Base-by-base conservation (phyloP, 1,140 invertebrate species). In the Hycleus cichorii region DNA sequence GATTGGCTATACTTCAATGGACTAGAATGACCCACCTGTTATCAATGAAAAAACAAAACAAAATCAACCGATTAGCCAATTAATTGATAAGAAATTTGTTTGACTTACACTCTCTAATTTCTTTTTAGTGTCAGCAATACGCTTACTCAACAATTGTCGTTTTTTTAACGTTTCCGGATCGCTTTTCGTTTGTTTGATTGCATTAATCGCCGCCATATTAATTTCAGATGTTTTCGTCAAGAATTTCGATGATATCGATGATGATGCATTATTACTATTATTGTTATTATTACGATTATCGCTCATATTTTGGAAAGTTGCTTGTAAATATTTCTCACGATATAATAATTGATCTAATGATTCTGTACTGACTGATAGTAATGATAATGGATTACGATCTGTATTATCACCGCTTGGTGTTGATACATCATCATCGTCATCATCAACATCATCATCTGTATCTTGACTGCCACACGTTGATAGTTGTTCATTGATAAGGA, bases 51-150 rank as follows among this genome's bases (percentile, higher is more conserved):
- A 56, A 40, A 48, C 8, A 49, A 47, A 2, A 10, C 85, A 66
- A 80, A 80, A 71, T 86, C 86, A 50, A 87, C 86, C 62, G 89
- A 84, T 87, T 90, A 69, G 57, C 73, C 67, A 61, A 62, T 18
- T 18, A 18, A 18, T 18, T 18, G 18, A 18, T 18, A 18, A 59
- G 50, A 45, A 44, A 47, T 56, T 44, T 51, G 8, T 45, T 50
- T 4, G 24, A 83, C 84, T 83, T 75, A 94, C 92, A 74, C 85
- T 93, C 79, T 94, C 89, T 47, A 95, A 75, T 76, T 93, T 91
- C 66, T 86, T 83, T 71, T 89, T 83, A 0, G 91, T 93, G 76
- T 94, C 91, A 69, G 90, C 85, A 70, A 94, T 90, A 68, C 90
- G 81, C 69, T 89, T 84, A 62, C 89, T 82, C 46, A 95, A 75